A percentile compares a stretch with the other conserved stretches of the same genome.
Evolutionary conservation across 2,888 invertebrate genomes (phyloP).

Genomic region (Leptinotarsa tumamoca): DNA sequence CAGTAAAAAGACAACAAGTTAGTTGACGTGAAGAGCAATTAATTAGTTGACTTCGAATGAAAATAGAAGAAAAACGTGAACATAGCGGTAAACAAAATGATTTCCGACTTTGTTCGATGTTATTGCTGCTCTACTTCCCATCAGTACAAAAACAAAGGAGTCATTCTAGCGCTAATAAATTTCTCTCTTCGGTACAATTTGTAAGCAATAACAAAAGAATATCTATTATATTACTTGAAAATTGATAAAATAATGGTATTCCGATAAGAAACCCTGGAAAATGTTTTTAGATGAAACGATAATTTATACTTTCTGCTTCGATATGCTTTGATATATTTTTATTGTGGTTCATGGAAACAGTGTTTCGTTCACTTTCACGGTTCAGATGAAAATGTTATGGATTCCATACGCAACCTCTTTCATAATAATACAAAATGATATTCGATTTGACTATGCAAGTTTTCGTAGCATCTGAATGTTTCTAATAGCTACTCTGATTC

Average conservation of each 20-base stretch:
- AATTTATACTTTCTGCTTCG: neutral
- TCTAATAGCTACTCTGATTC: too few relatives aligned
- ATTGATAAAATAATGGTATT: neutral
- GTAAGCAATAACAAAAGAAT: neutral
- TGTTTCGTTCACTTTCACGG: neutral
- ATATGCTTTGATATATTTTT: slow-evolving; percentile 2
- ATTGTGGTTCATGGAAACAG: neutral
- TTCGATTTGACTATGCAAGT: too few relatives aligned
- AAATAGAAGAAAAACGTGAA: slow-evolving; percentile 9
- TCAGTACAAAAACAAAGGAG: slow-evolving; percentile 6
- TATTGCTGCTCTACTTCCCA: slow-evolving; percentile 8
- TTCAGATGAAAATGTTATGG: too few relatives aligned
- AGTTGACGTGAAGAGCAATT: slow-evolving; percentile 1
- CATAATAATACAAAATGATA: too few relatives aligned
- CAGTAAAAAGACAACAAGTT: neutral
- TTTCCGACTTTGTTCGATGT: slow-evolving; percentile 10
- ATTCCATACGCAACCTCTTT: too few relatives aligned
- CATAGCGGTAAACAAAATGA: slow-evolving; percentile 4
- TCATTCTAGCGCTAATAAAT: slow-evolving; percentile 8
- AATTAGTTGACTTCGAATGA: slow-evolving; percentile 11
- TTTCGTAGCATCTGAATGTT: too few relatives aligned
- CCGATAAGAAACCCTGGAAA: neutral
- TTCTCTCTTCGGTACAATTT: neutral
- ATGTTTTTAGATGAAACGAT: slow-evolving; percentile 2
- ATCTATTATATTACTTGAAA: neutral